Evolutionary conservation across 2,888 invertebrate species (phyloP), one percentile per base, ranked within the genome.

Genomic region (Myopa tessellatipennis): DNA sequence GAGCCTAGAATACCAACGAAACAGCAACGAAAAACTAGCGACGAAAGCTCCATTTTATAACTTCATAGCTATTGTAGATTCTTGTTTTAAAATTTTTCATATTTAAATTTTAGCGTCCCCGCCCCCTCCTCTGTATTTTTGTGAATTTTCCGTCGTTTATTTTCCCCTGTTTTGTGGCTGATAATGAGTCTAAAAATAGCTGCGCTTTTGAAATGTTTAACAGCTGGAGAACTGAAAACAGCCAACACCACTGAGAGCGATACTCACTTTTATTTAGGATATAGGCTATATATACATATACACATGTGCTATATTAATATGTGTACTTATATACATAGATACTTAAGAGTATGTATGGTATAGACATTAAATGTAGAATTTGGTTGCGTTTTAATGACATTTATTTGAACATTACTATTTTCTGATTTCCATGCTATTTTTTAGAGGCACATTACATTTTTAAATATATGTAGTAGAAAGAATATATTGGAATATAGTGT

Each of bases 191-290:
- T 79, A 81, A 78, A 82, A 79, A 80, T 80, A 82, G 79, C 76
- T 78, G 68, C 40, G 75, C 77, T 76, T 82, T 80, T 77, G 68
- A 83, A 80, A 83, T 83, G 80, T 81, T 82, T 81, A 84, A 83
- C 85, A 85, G 81, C 82, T 83, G 82, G 81, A 82, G 80, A 81
- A 83, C 80, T 81, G 77, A 77, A 76, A 81, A 78, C 81, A 80
- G 79, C 81, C 83, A 78, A 78, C 26, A 26, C 26, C 26, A 26
- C 26, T 26, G 26, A 26, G 26, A 26, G 26, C 26, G 26, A 26
- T 26, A 26, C 26, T 1, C 26, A 26, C 26, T 26, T 26, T 26
- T 26, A 26, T 26, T n/a, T 45, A 14, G 7, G 45, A 45, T 34
- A 65, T 65, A 36, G 16, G 38, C 12, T 36, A 65, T 65, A 26